Conservation (phyloP, 2,888 invertebrate genomes). For the Steinernema scapterisci region DNA sequence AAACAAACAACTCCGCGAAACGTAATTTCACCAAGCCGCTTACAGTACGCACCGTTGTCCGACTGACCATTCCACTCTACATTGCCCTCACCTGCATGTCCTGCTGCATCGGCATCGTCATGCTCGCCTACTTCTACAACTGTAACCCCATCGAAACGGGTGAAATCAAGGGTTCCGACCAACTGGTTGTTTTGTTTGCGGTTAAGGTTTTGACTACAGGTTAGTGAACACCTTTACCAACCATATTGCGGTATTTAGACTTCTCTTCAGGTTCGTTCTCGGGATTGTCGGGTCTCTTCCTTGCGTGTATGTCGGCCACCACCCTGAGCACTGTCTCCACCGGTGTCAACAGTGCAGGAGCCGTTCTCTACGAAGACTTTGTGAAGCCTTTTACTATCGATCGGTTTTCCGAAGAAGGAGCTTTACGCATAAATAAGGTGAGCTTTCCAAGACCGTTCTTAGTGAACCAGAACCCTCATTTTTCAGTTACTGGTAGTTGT, state of each 20-base stretch:
- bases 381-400: constrained; percentile 8
- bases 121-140: constrained; percentile 37
- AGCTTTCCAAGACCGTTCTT: neutral
- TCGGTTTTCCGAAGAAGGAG: constrained; percentile 22
- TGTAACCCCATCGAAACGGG: constrained; percentile 36
- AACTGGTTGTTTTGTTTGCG: constrained; percentile 34
- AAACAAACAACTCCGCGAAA: neutral
- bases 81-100: constrained; percentile 26
- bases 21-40: neutral
- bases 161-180: constrained; percentile 29
- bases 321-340: constrained; percentile 38
- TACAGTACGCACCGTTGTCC: constrained; percentile 8
- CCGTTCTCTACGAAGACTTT: constrained; percentile 37
- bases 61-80: constrained; percentile 25
- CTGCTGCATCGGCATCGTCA: constrained; percentile 31
- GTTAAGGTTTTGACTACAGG: neutral
- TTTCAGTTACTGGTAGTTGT: constrained; percentile 31
- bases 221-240: neutral
- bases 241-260: neutral
- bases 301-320: constrained; percentile 34
- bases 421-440: constrained; percentile 34
- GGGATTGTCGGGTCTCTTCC: constrained; percentile 36
- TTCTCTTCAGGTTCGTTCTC: neutral
- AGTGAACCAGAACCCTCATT: neutral
- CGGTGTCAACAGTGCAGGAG: constrained; percentile 35